These are phyloP conservation scores for Holcopasites calliopsidis DNA, from an alignment of 1,140 invertebrate species.

Conservation along the genomic window DNA sequence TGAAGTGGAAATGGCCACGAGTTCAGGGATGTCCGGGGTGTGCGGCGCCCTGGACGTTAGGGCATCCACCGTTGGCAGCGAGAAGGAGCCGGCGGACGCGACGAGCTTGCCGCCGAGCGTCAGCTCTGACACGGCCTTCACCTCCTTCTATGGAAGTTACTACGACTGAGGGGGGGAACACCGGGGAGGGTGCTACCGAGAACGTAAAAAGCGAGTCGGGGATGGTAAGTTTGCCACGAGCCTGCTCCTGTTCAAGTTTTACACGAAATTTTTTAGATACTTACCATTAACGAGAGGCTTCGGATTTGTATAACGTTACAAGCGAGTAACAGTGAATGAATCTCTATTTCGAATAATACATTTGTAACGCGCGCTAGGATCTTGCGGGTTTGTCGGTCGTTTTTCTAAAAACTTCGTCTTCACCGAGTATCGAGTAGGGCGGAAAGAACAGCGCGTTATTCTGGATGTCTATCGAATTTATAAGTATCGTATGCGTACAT, in stretches of 20 bases:
- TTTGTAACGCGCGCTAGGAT: constrained; percentile 12
- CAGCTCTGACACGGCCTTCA: constrained; percentile 85
- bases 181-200: background rate
- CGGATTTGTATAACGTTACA: background rate
- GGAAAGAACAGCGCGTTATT: background rate
- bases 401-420: constrained; percentile 19
- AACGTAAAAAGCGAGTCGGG: background rate
- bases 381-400: background rate
- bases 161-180: constrained; percentile 63
- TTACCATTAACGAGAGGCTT: background rate
- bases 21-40: constrained; percentile 72
- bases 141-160: constrained; percentile 84
- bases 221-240: background rate
- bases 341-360: constrained; percentile 7
- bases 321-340: background rate
- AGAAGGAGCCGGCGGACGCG: constrained; percentile 73
- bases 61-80: constrained; percentile 72
- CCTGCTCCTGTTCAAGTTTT: constrained; percentile 26
- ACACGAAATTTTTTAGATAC: constrained; percentile 14
- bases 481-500: constrained; percentile 4
- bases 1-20: constrained; percentile 75
- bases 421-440: background rate
- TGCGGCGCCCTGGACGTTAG: constrained; percentile 73
- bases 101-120: constrained; percentile 74
- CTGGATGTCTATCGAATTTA: constrained; percentile 12